phyloP scores from a whole-genome alignment of 2,888 invertebrate genomes.

The Mamestra brassicae region DNA sequence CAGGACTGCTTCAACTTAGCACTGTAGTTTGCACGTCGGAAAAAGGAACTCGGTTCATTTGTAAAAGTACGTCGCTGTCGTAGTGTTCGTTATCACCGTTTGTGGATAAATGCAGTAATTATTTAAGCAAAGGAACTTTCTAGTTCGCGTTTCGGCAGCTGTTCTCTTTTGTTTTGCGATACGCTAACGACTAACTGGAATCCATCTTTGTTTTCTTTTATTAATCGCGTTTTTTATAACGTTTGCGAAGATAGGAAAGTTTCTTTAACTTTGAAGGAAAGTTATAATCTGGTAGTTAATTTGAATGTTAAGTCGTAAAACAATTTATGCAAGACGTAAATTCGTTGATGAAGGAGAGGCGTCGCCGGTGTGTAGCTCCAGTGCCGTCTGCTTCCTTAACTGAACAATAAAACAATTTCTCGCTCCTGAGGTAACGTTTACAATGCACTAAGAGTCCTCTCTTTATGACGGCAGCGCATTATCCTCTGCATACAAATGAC shows the following conservation, averaged over 20 bases:
- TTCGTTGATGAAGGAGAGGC: conserved; percentile 55
- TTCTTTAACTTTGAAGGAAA: conserved; percentile 31
- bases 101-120: conserved; percentile 51
- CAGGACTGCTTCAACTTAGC: conserved; percentile 63
- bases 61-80: conserved; percentile 42
- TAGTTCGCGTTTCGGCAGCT: conserved; percentile 46
- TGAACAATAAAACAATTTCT: conserved; percentile 78
- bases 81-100: conserved; percentile 59
- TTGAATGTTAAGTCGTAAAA: conserved; percentile 42
- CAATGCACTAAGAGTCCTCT: conserved; percentile 81
- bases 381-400: conserved; percentile 64
- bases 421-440: conserved; percentile 73
- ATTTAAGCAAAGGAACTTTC: conserved; percentile 54
- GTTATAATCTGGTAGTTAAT: conserved; percentile 23
- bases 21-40: conserved; percentile 68
- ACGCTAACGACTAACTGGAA: conserved; percentile 37
- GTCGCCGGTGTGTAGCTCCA: conserved; percentile 37
- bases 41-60: conserved; percentile 56
- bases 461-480: conserved; percentile 78
- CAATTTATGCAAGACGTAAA: conserved; percentile 55
- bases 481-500: conserved; percentile 84
- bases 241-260: conserved; percentile 27
- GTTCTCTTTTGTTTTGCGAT: conserved; percentile 53
- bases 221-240: conserved; percentile 38
- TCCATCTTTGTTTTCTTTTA: conserved; percentile 31